phyloP scores from a whole-genome alignment of 2,888 invertebrate species.

The Drosophila eohydei region DNA sequence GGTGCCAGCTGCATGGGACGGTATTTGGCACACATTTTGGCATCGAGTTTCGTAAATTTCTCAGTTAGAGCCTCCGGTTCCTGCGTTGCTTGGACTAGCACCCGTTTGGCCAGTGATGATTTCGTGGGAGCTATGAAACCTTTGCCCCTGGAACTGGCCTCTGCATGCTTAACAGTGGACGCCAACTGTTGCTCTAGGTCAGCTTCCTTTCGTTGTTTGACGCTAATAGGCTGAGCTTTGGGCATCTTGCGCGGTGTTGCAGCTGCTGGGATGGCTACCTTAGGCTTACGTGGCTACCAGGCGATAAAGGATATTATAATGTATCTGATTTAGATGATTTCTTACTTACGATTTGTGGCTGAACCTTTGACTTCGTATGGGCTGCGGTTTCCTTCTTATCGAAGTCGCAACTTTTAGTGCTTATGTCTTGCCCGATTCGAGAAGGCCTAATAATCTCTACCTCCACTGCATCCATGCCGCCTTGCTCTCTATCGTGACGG shows the following conservation, averaged over 20 bases:
- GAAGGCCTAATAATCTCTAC: conserved; percentile 3
- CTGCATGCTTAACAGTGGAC: too few relatives aligned
- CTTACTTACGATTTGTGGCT: neutral
- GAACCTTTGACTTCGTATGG: neutral
- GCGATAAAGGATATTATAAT: too few relatives aligned
- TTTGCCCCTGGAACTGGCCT: neutral
- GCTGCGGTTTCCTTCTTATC: neutral
- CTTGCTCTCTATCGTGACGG: neutral
- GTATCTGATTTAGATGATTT: neutral
- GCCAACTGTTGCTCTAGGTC: neutral
- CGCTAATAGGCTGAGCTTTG: neutral
- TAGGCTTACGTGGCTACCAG: neutral
- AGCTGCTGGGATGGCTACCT: too few relatives aligned
- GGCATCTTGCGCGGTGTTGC: neutral
- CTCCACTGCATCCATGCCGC: neutral
- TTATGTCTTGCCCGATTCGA: neutral
- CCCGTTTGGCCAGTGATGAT: neutral
- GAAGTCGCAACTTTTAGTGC: neutral
- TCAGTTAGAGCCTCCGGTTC: too few relatives aligned
- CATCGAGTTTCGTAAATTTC: conserved; percentile 1
- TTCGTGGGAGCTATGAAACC: neutral
- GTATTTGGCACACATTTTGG: conserved; percentile 1
- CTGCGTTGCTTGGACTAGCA: neutral
- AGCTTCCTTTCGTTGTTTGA: neutral
- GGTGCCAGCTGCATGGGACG: neutral